phyloP scores from a whole-genome alignment of 2,797 vertebrate genomes.

The Podarcis lilfordi region DNA sequence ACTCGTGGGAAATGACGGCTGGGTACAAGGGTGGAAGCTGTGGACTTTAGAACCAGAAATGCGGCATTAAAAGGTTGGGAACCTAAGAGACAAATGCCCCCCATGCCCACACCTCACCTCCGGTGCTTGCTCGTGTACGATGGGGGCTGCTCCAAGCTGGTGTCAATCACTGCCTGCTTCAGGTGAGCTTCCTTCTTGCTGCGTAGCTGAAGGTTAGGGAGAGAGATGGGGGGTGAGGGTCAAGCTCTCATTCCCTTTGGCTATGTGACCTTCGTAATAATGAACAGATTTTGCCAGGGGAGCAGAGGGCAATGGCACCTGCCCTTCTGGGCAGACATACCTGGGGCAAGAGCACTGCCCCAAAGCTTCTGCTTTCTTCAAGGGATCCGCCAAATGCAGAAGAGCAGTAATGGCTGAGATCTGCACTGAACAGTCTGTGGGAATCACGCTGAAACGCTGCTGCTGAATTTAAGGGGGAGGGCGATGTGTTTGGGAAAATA shows the following conservation, averaged over 20 bases:
- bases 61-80: neutral
- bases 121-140: slow-evolving; percentile 79
- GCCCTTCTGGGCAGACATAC: neutral
- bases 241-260: neutral
- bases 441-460: neutral
- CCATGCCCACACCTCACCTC: slow-evolving; percentile 73
- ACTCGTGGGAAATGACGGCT: neutral
- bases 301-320: neutral
- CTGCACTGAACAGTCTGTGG: neutral
- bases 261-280: neutral
- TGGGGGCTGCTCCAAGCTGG: slow-evolving; percentile 69
- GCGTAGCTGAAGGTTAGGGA: slow-evolving; percentile 78
- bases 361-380: no score
- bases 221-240: neutral
- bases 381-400: neutral
- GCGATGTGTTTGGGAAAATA: neutral
- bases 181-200: slow-evolving; percentile 84
- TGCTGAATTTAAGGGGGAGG: neutral
- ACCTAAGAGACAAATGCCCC: neutral
- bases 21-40: neutral
- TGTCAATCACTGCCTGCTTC: slow-evolving; percentile 75
- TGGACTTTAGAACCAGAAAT: neutral
- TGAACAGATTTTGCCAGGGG: neutral
- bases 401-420: neutral
- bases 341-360: neutral